phyloP scores from a whole-genome alignment of 2,888 invertebrate species.

The Exocentrus adspersus region DNA sequence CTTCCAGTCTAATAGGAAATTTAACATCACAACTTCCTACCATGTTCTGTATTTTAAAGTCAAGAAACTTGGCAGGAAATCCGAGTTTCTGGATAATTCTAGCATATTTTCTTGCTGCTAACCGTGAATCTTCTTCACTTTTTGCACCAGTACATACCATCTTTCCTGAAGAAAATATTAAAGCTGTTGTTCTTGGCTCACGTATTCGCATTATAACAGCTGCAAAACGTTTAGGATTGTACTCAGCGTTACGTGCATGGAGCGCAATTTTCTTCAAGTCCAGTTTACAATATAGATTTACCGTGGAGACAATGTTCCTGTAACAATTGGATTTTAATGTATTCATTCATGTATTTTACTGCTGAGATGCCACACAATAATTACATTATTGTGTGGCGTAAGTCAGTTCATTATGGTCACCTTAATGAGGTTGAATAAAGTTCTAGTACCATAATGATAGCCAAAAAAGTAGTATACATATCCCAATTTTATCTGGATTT shows the following conservation, averaged over 20 bases:
- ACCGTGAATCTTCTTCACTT: conserved; percentile 81
- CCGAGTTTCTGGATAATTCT: conserved; percentile 85
- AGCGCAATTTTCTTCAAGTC: conserved; percentile 97
- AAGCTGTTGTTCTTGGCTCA: conserved; percentile 87
- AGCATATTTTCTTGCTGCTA: conserved; percentile 82
- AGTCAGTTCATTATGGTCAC: too few species aligned
- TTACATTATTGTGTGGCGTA: too few species aligned
- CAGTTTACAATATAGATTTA: conserved; percentile 93
- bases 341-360: too few species aligned
- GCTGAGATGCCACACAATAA: too few species aligned
- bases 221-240: conserved; percentile 98
- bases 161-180: conserved; percentile 86
- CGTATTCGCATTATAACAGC: conserved; percentile 97
- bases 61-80: conserved; percentile 77
- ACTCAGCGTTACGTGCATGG: conserved; percentile 98
- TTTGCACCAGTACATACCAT: conserved; percentile 91
- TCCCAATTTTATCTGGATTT: too few species aligned
- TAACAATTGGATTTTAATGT: too few species aligned
- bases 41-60: conserved; percentile 83
- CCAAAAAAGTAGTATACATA: too few species aligned
- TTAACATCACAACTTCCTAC: conserved; percentile 79
- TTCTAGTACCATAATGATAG: too few species aligned
- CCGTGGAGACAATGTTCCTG: conserved; percentile 98
- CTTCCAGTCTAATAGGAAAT: conserved; percentile 79
- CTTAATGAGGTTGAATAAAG: too few species aligned